phyloP scores from a whole-genome alignment of 2,888 invertebrate species.

The Idaea dimidiata region DNA sequence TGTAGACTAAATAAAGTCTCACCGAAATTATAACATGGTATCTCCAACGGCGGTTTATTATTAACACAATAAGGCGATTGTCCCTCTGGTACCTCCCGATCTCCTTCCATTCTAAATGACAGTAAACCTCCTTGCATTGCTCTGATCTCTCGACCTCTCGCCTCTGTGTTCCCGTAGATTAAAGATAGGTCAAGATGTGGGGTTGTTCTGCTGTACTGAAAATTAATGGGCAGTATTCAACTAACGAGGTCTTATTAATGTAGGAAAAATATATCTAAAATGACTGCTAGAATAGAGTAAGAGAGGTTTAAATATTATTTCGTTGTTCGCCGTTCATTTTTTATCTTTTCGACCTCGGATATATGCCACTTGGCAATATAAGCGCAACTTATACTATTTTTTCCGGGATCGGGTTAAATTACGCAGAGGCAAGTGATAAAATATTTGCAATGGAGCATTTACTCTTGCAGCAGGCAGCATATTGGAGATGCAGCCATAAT shows the following conservation, averaged over 20 bases:
- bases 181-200: constrained; percentile 39
- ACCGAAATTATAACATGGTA: constrained; percentile 49
- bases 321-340: too few species aligned
- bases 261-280: neutral
- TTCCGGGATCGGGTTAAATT: too few species aligned
- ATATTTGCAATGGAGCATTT: constrained; percentile 10
- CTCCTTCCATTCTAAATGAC: constrained; percentile 33
- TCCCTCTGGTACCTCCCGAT: constrained; percentile 36
- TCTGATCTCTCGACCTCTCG: constrained; percentile 26
- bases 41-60: constrained; percentile 38
- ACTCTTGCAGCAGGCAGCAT: constrained; percentile 44
- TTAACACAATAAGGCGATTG: constrained; percentile 25
- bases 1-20: neutral
- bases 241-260: neutral
- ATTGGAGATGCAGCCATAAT: constrained; percentile 38
- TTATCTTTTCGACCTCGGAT: too few species aligned
- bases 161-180: constrained; percentile 35
- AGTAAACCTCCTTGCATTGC: constrained; percentile 35
- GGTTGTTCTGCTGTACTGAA: constrained; percentile 37
- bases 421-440: neutral
- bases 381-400: too few species aligned
- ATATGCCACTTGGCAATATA: too few species aligned
- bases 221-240: neutral
- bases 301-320: too few species aligned
- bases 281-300: too few species aligned